Evolutionary conservation across 2,888 invertebrate species (phyloP).

Genomic region (Nomada ruficornis): DNA sequence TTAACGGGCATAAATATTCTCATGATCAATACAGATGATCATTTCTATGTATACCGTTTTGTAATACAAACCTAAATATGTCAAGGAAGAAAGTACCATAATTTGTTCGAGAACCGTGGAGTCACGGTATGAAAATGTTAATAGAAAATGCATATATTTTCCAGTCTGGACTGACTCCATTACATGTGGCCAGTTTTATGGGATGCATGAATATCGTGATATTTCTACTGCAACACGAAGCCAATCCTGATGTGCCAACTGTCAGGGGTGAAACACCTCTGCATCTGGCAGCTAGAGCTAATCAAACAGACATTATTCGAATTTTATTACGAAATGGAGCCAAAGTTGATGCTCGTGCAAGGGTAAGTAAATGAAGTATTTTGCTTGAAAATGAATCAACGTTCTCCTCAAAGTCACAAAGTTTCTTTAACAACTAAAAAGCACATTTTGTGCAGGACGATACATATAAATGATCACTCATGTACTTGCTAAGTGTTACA

Average conservation of each 20-base stretch:
- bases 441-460: neutral
- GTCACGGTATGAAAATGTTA: constrained; percentile 40
- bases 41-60: constrained; percentile 50
- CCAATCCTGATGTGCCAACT: constrained; percentile 96
- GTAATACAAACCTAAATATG: constrained; percentile 2
- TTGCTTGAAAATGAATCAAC: constrained; percentile 26
- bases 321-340: constrained; percentile 97
- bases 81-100: neutral
- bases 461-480: constrained; percentile 44
- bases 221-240: constrained; percentile 96
- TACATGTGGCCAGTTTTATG: constrained; percentile 99
- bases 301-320: constrained; percentile 98
- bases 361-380: constrained; percentile 84
- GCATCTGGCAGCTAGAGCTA: constrained; percentile 97
- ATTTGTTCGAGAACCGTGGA: constrained; percentile 17
- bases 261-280: constrained; percentile 98
- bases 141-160: constrained; percentile 68
- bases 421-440: neutral
- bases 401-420: constrained; percentile 3
- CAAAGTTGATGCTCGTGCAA: constrained; percentile 90
- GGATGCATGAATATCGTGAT: constrained; percentile 99
- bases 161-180: constrained; percentile 95
- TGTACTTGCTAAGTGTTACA: constrained; percentile 39
- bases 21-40: constrained; percentile 34
- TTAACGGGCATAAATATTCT: constrained; percentile 63